Evolutionary conservation across 2,888 invertebrate genomes (phyloP), one percentile per base, ranked within the genome.

Genomic region (Cotesia congregata): DNA sequence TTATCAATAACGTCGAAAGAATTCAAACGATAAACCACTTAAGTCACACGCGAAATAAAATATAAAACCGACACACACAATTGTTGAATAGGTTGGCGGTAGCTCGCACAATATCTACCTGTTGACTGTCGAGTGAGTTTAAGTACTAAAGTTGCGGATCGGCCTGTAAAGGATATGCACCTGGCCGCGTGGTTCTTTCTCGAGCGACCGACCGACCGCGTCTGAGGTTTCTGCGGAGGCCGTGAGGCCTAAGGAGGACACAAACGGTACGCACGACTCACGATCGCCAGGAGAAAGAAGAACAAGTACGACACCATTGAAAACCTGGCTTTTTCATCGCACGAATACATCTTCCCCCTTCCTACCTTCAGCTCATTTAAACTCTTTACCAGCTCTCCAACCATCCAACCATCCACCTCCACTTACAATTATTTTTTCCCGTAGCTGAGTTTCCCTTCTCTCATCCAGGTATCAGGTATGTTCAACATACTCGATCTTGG

Each of bases 191-290:
- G 83, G 85, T 85, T 89, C 87, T 88, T 88, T 86, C 85, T 86
- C 85, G 83, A 82, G 83, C 85, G 85, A 85, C 82, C 85, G 88
- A 87, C 85, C 87, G 87, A 87, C 84, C 83, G 85, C 87, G 87
- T 87, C 88, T 85, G 86, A 87, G 85, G 84, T 83, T 85, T 84
- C 86, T 82, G 79, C 83, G 83, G 83, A 79, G 83, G 78, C 75
- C 81, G 64, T 65, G 83, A 83, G 84, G 83, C 84, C 85, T 87
- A 88, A 88, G 88, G 88, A 88, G 89, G 88, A 88, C 88, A 89
- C 87, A 87, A 81, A 89, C 89, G 88, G 89, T 89, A 89, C 88
- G 88, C 88, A 88, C 86, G 86, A 85, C 84, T 75, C 74, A 84
- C 86, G 88, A 88, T 88, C 86, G 86, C 83, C 78, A 70, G 59